phyloP scores from a whole-genome alignment of 2,113 vertebrate species.

The Pandion haliaetus region DNA sequence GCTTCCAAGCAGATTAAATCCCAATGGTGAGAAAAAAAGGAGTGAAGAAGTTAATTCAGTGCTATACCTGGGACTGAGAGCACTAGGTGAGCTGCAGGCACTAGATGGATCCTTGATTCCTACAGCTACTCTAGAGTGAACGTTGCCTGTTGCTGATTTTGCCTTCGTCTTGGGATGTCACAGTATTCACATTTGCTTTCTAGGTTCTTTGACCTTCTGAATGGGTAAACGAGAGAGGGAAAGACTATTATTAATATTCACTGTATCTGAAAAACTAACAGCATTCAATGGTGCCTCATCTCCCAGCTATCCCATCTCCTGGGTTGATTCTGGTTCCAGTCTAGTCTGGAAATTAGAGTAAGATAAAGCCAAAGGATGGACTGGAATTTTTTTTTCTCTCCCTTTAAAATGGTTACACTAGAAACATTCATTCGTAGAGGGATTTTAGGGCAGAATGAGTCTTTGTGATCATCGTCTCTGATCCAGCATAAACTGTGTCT shows the following conservation, averaged over 20 bases:
- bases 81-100: neutral
- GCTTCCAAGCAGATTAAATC: neutral
- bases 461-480: neutral
- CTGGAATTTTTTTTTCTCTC: neutral
- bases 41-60: neutral
- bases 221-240: neutral
- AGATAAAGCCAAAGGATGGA: neutral
- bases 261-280: neutral
- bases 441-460: neutral
- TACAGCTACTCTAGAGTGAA: conserved; percentile 36
- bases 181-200: neutral
- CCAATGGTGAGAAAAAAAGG: neutral
- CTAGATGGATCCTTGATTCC: neutral
- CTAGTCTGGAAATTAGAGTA: neutral
- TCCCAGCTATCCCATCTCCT: neutral
- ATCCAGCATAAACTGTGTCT: neutral
- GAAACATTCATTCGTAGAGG: neutral
- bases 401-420: neutral
- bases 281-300: neutral
- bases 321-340: neutral
- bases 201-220: conserved; percentile 8
- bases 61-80: neutral
- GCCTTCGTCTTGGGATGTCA: neutral
- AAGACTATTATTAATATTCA: neutral
- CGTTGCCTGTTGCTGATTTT: conserved; percentile 23